phyloP scores from a whole-genome alignment of 2,888 invertebrate species.

The Aromia moschata region DNA sequence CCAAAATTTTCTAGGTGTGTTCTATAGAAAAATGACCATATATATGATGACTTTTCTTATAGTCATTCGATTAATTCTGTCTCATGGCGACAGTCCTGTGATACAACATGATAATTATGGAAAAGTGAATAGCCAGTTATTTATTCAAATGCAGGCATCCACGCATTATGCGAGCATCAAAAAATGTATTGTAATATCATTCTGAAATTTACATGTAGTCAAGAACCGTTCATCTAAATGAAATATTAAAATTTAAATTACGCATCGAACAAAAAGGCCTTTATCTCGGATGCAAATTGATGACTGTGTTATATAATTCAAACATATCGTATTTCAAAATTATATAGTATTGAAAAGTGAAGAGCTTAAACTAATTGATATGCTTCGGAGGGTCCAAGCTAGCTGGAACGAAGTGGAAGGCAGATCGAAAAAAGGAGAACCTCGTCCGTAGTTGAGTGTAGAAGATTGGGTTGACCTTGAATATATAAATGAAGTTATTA shows the following conservation, averaged over 20 bases:
- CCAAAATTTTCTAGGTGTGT: too few relatives aligned
- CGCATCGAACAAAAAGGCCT: constrained; percentile 28
- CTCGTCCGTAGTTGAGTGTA: constrained; percentile 40
- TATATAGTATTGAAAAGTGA: constrained; percentile 26
- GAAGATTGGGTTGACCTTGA: constrained; percentile 60
- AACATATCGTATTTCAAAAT: constrained; percentile 39
- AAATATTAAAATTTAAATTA: constrained; percentile 32
- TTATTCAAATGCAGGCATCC: not conserved
- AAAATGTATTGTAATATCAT: not conserved
- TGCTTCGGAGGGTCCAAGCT: constrained; percentile 36
- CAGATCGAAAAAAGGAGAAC: constrained; percentile 37
- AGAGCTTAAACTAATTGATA: constrained; percentile 39
- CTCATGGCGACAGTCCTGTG: too few relatives aligned
- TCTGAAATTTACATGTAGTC: constrained; percentile 4
- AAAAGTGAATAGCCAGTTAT: not conserved
- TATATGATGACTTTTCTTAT: too few relatives aligned
- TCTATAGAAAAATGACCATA: too few relatives aligned
- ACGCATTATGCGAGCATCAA: not conserved
- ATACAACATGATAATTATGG: not conserved
- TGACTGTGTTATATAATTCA: constrained; percentile 35
- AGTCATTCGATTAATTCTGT: too few relatives aligned
- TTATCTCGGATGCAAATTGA: constrained; percentile 28
- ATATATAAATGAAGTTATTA: constrained; percentile 64
- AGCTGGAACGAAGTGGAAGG: constrained; percentile 46
- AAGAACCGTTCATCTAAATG: constrained; percentile 16